These are phyloP conservation scores for Zaprionus ghesquierei DNA, from an alignment of 1,140 invertebrate genomes.

Conservation along the genomic window DNA sequence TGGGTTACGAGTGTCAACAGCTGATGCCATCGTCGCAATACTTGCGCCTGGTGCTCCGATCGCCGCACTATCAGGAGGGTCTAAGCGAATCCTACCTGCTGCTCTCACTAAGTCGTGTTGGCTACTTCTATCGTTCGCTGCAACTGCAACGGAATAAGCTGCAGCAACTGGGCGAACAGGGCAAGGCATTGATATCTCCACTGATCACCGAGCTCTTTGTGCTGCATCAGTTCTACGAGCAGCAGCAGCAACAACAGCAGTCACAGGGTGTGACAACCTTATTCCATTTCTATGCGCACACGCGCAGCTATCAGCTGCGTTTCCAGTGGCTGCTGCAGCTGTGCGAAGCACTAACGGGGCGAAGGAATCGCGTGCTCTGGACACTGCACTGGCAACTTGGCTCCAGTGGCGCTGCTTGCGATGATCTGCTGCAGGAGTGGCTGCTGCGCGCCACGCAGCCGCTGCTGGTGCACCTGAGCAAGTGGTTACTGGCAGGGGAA, in stretches of 20 bases:
- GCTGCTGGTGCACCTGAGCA: neutral
- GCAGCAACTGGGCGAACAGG: neutral
- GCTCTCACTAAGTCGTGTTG: conserved; percentile 37
- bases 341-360: neutral
- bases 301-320: neutral
- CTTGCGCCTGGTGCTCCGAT: conserved; percentile 30
- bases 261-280: neutral
- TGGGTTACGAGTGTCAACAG: conserved; percentile 44
- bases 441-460: conserved; percentile 9
- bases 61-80: conserved; percentile 43
- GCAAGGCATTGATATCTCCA: neutral
- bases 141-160: neutral
- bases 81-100: conserved; percentile 52
- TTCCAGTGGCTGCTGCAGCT: conserved; percentile 36
- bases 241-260: neutral
- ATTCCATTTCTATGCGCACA: conserved; percentile 3
- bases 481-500: conserved; percentile 34
- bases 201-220: conserved; percentile 9
- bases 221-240: conserved; percentile 18
- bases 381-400: conserved; percentile 22
- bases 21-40: conserved; percentile 16
- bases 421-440: conserved; percentile 30
- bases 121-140: conserved; percentile 30
- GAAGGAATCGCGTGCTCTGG: neutral
- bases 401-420: neutral